Conservation (phyloP, 1,140 invertebrate species). For the Paralvinella palmiformis region DNA sequence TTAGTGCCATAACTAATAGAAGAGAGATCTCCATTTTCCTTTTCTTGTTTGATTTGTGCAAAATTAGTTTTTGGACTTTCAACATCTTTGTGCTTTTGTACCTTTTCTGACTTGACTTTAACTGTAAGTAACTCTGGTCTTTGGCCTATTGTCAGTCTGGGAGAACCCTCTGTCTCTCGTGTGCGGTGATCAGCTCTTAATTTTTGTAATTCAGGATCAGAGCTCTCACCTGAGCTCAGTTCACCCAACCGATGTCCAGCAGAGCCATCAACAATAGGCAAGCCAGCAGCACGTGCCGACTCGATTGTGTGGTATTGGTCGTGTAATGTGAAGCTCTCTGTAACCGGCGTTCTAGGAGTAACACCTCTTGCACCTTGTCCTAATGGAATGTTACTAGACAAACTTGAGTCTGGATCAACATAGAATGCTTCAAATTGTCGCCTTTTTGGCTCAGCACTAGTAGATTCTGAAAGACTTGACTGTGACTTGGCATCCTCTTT, state of each 20-base stretch:
- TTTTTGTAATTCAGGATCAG: constrained; percentile 45
- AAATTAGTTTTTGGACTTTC: constrained; percentile 31
- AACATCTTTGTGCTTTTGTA: background rate
- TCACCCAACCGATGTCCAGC: background rate
- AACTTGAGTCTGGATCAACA: too few relatives aligned
- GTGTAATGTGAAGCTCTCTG: constrained; percentile 28
- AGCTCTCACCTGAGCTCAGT: constrained; percentile 41
- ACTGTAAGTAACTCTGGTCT: background rate
- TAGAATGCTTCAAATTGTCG: too few relatives aligned
- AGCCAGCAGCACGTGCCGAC: constrained; percentile 33
- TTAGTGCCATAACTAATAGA: background rate
- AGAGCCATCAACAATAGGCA: constrained; percentile 30
- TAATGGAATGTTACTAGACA: too few relatives aligned
- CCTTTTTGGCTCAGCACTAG: too few relatives aligned
- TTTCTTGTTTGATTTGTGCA: constrained; percentile 39
- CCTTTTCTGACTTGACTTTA: background rate
- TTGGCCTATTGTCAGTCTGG: background rate
- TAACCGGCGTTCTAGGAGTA: background rate
- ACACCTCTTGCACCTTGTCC: too few relatives aligned
- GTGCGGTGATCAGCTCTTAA: constrained; percentile 32
- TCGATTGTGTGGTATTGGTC: constrained; percentile 27
- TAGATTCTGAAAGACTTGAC: too few relatives aligned
- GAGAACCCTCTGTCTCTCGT: constrained; percentile 31
- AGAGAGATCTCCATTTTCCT: constrained; percentile 20
- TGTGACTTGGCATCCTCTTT: too few relatives aligned